Evolutionary conservation across 2,113 vertebrate species (phyloP), one percentile per base, ranked within the genome.

Genomic region (Corvus moneduloides): DNA sequence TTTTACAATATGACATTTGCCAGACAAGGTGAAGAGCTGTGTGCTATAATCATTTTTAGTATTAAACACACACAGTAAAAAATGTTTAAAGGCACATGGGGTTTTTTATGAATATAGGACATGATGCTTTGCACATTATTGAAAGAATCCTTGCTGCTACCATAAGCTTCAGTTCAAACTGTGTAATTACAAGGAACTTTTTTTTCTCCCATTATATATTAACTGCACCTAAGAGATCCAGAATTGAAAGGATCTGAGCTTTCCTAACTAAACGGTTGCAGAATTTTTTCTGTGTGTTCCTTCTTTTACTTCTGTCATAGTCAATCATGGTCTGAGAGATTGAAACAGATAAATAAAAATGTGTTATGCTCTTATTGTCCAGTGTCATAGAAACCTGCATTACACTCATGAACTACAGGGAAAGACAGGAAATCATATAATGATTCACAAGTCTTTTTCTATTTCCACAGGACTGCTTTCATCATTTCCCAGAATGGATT

Each of bases 1-100:
- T 89, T 83, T 84, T 61, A 87, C 56, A 61, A 20, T 28, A 21
- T 82, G 77, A 84, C 69, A 76, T 94, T 96, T 93, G 23, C 81
- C 77, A 94, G 69, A 76, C 66, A 87, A 87, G 16, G 58, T 35
- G 58, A 84, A 69, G 77, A 94, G 84, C 46, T 72, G 64, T 37
- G 24, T 43, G 37, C 71, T 61, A 10, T 76, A 76, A 96, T 85
- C 33, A 23, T 48, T 82, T 93, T 66, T 33, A 87, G 64, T 63
- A 84, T 71, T 95, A 93, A 92, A 86, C 11, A 55, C 80, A 86
- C 63, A 71, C 7, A 78, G 44, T 91, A 91, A 91, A 96, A 95
- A 89, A 79, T 59, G 72, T 67, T 89, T 84, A 58, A 93, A 94
- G 61, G 27, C 35, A 63, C 7, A 1, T 49, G 5, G 6, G 22